Percentiles rank a stretch among this genome's conserved stretches.
Evolutionary conservation across 2,888 invertebrate genomes (phyloP).

Genomic region (Nomada goodeniana): DNA sequence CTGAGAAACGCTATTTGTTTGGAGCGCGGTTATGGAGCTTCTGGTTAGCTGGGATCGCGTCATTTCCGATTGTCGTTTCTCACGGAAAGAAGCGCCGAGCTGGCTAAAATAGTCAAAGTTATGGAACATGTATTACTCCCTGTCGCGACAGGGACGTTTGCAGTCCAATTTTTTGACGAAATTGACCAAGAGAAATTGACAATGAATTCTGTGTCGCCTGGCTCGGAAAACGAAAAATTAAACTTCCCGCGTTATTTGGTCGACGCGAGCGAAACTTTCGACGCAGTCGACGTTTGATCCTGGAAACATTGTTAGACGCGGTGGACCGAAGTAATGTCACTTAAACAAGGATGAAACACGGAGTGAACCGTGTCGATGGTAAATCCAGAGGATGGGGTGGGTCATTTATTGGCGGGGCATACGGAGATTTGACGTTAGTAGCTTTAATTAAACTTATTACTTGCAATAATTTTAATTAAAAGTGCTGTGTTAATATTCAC

Average conservation of each 20-base stretch:
- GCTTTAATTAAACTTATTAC: no score
- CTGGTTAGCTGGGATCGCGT: constrained; percentile 67
- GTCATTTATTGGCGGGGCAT: no score
- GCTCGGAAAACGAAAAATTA: constrained; percentile 30
- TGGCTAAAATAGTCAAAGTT: constrained; percentile 40
- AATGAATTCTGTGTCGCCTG: constrained; percentile 39
- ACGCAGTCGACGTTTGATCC: neutral
- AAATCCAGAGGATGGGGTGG: neutral
- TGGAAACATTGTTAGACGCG: neutral
- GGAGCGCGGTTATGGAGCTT: constrained; percentile 14
- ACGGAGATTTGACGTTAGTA: no score
- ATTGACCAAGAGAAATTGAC: constrained; percentile 50
- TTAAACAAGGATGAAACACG: neutral
- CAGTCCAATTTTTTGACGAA: constrained; percentile 53
- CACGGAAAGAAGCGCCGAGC: constrained; percentile 56
- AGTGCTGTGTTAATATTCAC: no score
- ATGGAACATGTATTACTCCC: constrained; percentile 48
- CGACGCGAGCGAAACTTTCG: constrained; percentile 11
- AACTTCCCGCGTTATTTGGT: constrained; percentile 5
- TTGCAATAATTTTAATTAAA: no score
- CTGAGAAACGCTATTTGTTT: constrained; percentile 62
- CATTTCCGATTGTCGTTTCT: constrained; percentile 80
- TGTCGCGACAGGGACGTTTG: constrained; percentile 33
- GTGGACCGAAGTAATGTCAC: neutral
- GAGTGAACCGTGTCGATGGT: neutral